phyloP scores from a whole-genome alignment of 2,113 vertebrate genomes.

The Oncorhynchus gorbuscha region DNA sequence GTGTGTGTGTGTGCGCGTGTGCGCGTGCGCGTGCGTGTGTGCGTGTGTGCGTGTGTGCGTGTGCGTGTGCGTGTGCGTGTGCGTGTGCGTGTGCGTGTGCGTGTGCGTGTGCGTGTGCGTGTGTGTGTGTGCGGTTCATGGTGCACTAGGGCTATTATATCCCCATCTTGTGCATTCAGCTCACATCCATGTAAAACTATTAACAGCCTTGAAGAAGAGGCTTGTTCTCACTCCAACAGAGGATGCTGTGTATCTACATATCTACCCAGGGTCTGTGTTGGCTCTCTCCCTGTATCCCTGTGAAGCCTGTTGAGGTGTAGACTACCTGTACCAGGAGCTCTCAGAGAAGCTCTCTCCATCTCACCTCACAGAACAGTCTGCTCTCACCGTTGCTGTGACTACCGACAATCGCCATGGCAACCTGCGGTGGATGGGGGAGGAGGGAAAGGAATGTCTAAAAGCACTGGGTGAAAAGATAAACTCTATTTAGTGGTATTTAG shows the following conservation, averaged over 20 bases:
- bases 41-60: no score
- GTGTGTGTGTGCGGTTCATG: neutral
- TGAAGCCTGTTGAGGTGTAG: neutral
- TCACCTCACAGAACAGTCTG: conserved; percentile 25
- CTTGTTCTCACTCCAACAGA: neutral
- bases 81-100: neutral
- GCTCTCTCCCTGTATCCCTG: neutral
- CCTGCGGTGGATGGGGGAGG: conserved; percentile 16
- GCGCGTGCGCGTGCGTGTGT: no score
- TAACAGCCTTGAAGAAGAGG: neutral
- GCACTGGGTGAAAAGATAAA: no score
- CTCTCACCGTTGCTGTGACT: conserved; percentile 35
- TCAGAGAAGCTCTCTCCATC: conserved; percentile 14
- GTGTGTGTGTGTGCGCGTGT: no score
- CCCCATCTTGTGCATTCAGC: neutral
- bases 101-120: neutral
- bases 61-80: neutral
- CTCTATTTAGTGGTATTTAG: no score
- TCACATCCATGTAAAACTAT: neutral
- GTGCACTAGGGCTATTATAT: neutral
- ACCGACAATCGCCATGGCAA: conserved; percentile 37
- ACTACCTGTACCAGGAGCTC: neutral
- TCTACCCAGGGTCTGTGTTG: no score
- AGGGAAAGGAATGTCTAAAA: neutral
- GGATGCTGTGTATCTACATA: neutral